Conservation (phyloP, 1,140 invertebrate species). For the Penaeus chinensis region DNA sequence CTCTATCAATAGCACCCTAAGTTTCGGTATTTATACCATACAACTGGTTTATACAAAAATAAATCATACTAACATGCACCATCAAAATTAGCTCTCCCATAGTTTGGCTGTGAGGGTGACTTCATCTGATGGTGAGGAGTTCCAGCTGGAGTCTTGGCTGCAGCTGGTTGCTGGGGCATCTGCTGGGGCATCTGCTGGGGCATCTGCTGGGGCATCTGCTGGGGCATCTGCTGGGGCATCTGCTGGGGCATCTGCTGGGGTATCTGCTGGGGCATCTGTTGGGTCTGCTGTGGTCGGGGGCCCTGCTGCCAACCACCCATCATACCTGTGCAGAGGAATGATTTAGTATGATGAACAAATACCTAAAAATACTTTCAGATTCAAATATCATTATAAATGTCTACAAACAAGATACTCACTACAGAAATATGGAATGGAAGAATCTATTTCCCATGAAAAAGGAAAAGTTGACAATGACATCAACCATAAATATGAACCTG, state of each 20-base stretch:
- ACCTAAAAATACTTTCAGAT: too few relatives aligned
- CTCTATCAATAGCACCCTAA: too few relatives aligned
- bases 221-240: constrained; percentile 23
- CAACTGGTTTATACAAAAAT: too few relatives aligned
- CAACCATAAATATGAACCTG: not conserved
- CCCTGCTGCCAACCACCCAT: constrained; percentile 31
- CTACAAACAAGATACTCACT: too few relatives aligned
- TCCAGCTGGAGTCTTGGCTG: constrained; percentile 44
- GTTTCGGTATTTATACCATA: too few relatives aligned
- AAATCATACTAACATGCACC: constrained; percentile 14
- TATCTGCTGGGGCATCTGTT: constrained; percentile 12
- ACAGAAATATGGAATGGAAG: too few relatives aligned
- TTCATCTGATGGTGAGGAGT: constrained; percentile 58
- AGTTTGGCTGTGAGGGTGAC: constrained; percentile 55
- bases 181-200: constrained; percentile 22
- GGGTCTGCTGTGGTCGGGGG: constrained; percentile 24
- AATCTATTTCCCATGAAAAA: too few relatives aligned
- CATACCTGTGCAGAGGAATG: constrained; percentile 10
- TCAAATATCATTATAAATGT: too few relatives aligned
- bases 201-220: constrained; percentile 9
- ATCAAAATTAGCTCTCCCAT: constrained; percentile 58
- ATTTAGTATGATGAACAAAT: not conserved
- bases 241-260: constrained; percentile 26
- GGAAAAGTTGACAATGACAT: too few relatives aligned
- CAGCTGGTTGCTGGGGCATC: not conserved